Percentiles rank a stretch among this genome's conserved stretches.
These are phyloP conservation scores for Odocoileus virginianus DNA, from an alignment of 2,113 vertebrate species.

Conservation along the genomic window DNA sequence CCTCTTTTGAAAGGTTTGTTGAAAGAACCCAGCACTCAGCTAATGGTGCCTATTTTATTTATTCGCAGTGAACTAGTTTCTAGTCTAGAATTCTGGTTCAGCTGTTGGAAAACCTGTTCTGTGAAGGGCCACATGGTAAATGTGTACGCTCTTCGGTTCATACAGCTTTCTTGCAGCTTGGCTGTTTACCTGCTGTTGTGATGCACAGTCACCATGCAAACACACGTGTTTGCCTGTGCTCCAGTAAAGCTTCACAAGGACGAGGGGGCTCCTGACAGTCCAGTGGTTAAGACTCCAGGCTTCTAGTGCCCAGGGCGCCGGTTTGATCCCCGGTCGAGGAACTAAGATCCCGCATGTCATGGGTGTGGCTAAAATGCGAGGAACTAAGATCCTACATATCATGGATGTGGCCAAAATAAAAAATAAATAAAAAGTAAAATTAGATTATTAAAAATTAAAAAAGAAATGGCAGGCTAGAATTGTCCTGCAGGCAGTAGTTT, in stretches of 20 bases:
- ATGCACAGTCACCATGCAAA: background rate
- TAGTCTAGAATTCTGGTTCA: background rate
- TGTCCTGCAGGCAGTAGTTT: background rate
- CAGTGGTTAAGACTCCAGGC: background rate
- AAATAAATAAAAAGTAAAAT: background rate
- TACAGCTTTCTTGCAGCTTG: background rate
- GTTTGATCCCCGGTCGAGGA: background rate
- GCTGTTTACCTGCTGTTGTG: background rate
- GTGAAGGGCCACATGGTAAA: background rate
- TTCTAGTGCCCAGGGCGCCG: background rate
- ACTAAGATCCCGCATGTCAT: background rate
- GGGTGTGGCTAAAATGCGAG: background rate
- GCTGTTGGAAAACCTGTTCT: background rate
- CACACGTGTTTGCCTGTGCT: background rate
- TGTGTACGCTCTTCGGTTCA: background rate
- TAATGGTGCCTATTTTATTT: background rate
- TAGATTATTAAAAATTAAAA: background rate
- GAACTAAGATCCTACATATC: too few species aligned
- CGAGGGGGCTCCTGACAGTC: background rate
- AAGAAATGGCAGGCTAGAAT: background rate
- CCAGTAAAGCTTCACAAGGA: background rate
- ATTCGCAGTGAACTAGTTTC: background rate
- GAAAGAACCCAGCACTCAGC: background rate
- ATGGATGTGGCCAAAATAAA: background rate
- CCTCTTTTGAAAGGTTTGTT: background rate